A percentile compares a stretch with the other conserved stretches of the same genome.
phyloP scores from a whole-genome alignment of 2,888 invertebrate genomes.

The Dryomyza anilis region DNA sequence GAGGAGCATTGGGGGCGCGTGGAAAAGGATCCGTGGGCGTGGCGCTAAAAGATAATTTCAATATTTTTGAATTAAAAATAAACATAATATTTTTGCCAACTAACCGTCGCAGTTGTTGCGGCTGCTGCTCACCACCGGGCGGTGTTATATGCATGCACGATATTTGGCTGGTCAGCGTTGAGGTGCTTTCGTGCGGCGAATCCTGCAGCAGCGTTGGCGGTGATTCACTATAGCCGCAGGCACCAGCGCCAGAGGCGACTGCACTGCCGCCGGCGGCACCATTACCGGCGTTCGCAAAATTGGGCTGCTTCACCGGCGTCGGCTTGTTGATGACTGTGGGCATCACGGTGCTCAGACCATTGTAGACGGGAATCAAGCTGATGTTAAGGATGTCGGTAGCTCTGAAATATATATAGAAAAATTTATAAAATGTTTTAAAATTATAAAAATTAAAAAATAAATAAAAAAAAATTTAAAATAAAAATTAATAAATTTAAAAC shows the following conservation, averaged over 20 bases:
- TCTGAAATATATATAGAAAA: conserved; percentile 62
- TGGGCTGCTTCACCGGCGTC: conserved; percentile 59
- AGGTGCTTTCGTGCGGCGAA: conserved; percentile 34
- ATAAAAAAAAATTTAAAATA: too few relatives aligned
- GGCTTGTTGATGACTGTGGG: conserved; percentile 60
- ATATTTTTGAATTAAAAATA: background rate
- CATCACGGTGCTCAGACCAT: conserved; percentile 57
- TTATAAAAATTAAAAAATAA: background rate
- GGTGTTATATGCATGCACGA: conserved; percentile 53
- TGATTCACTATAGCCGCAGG: too few relatives aligned
- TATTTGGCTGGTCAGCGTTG: conserved; percentile 52
- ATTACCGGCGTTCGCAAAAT: conserved; percentile 49
- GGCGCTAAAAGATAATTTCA: background rate
- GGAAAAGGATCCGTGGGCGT: conserved; percentile 36
- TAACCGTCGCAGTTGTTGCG: too few relatives aligned
- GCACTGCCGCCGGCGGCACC: conserved; percentile 38
- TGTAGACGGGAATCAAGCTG: conserved; percentile 73
- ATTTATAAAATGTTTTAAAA: background rate
- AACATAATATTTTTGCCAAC: too few relatives aligned
- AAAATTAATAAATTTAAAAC: background rate
- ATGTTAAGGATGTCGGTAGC: conserved; percentile 73
- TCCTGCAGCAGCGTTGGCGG: background rate
- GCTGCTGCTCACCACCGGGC: too few relatives aligned
- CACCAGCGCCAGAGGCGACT: conserved; percentile 28
- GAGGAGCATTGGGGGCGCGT: conserved; percentile 38